Percentiles rank a stretch among this genome's conserved stretches.
Conservation (phyloP, 1,140 invertebrate genomes). For the Magallana ariakensis region DNA sequence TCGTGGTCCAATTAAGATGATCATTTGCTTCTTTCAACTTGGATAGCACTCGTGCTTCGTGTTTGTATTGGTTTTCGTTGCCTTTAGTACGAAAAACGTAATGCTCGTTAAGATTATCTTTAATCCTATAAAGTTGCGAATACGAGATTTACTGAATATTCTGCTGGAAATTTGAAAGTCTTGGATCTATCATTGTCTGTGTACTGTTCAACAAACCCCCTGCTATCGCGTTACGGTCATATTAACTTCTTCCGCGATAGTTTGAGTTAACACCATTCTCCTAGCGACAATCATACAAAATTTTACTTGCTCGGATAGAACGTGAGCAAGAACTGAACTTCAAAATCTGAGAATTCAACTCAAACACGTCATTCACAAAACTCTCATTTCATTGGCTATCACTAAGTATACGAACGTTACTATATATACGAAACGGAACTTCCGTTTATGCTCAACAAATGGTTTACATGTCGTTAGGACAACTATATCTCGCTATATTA, state of each 20-base stretch:
- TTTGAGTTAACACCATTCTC: background rate
- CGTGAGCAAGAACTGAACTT: background rate
- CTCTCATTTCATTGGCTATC: too few species aligned
- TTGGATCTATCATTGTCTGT: background rate
- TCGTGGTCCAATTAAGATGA: background rate
- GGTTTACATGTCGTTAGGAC: too few species aligned
- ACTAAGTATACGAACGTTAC: too few species aligned
- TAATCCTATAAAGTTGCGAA: background rate
- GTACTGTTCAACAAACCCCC: background rate
- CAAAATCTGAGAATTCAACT: too few species aligned
- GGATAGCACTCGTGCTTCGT: constrained; percentile 7
- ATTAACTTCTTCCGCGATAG: background rate
- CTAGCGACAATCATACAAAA: background rate
- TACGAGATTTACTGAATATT: constrained; percentile 16
- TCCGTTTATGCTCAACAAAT: too few species aligned
- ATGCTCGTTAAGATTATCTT: constrained; percentile 10
- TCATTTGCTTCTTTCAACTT: constrained; percentile 40
- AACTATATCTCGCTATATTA: too few species aligned
- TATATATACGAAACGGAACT: too few species aligned
- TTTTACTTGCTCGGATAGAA: background rate
- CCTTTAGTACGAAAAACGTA: constrained; percentile 33
- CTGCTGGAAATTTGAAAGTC: background rate
- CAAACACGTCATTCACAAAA: too few species aligned
- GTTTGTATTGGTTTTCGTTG: constrained; percentile 48
- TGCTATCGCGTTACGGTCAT: too few species aligned